Evolutionary conservation across 2,797 vertebrate species (phyloP).

Genomic region (Sphenodon punctatus): DNA sequence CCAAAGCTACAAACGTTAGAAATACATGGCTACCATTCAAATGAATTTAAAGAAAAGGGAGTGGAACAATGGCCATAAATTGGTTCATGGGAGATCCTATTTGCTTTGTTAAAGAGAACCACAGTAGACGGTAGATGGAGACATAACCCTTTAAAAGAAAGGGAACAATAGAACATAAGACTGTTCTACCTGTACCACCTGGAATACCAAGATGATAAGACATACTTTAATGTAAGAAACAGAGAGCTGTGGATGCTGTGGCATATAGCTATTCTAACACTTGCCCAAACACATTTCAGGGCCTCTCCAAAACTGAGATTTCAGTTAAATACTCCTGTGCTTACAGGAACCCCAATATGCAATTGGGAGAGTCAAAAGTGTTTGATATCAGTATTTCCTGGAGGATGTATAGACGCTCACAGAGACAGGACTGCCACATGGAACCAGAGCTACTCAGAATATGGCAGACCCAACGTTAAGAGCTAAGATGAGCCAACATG

Average conservation of each 20-base stretch:
- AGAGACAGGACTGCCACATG: accelerated
- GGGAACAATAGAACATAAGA: not conserved
- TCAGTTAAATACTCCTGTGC: not conserved
- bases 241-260: not conserved
- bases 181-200: not conserved
- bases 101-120: too few relatives aligned
- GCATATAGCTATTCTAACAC: too few relatives aligned
- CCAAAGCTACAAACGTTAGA: too few relatives aligned
- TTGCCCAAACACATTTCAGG: accelerated
- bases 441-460: not conserved
- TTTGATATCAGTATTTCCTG: not conserved
- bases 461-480: not conserved
- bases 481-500: not conserved
- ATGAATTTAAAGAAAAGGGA: too few relatives aligned
- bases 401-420: not conserved
- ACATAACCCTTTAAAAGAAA: not conserved
- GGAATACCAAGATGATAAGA: not conserved
- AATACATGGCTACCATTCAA: too few relatives aligned
- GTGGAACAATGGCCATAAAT: not conserved
- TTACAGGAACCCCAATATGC: accelerated
- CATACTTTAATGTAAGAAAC: not conserved
- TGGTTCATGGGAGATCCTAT: not conserved
- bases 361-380: not conserved
- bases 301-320: not conserved
- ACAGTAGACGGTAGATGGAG: not conserved